Evolutionary conservation across 2,797 vertebrate genomes (phyloP), one percentile per base, ranked within the genome.

Genomic region (Sarcoramphus papa): DNA sequence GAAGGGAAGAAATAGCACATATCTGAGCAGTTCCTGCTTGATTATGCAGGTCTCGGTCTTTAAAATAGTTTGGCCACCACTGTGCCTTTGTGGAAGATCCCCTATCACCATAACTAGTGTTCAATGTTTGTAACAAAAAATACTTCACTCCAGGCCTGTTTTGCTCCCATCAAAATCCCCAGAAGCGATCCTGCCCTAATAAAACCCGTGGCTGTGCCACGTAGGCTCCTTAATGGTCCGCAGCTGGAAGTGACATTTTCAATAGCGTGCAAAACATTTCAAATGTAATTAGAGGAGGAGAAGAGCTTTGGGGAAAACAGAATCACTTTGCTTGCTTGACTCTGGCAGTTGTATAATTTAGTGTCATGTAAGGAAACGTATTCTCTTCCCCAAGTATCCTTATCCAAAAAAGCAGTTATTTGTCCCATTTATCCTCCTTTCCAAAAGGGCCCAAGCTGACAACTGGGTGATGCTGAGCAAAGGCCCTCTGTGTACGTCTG

Each of bases 191-290:
- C 54, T 74, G 64, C 65, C 65, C 72, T 84, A 72, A 91, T 40
- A 83, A 95, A 94, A 83, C 80, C 68, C 7, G 0, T 57, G 85
- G n/a, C 64, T 85, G 76, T 91, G 68, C 64, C 85, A 77, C 1
- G 10, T 15, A 72, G 76, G 76, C 9, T 80, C 65, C 62, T 74
- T 88, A 90, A 83, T 43, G 79, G 87, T 96, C 87, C 18, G 3
- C 94, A 94, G 94, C 73, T 96, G 94, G 91, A 96, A 95, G 87
- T 90, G 95, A 92, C 89, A 96, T 93, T 96, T 96, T 96, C 89
- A 95, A 75, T 77, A 90, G 82, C 68, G 19, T 77, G 82, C 57
- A 92, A 94, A 96, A 93, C 91, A 91, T 92, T 96, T 96, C 85
- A 95, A 83, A 94, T 90, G 79, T 75, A 97, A 93, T 97, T 96